A percentile compares a stretch with the other conserved stretches of the same genome.
phyloP scores from a whole-genome alignment of 2,888 invertebrate species.

The Mesorhabditis sp. region DNA sequence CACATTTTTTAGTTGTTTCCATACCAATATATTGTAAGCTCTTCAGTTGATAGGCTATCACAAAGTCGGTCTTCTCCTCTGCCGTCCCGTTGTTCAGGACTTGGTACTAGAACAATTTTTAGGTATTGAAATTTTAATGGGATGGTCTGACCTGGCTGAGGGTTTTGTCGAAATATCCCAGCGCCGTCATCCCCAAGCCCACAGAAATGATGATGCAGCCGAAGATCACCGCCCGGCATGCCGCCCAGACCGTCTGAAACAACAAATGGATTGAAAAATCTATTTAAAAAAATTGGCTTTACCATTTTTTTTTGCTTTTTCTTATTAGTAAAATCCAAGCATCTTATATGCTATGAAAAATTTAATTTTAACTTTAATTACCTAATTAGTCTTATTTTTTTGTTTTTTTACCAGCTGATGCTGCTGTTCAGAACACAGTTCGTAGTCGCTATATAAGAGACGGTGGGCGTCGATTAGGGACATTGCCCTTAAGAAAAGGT shows the following conservation, averaged over 20 bases:
- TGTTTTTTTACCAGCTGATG: neutral
- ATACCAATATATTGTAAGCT: constrained; percentile 33
- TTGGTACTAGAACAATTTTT: neutral
- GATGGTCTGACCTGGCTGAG: constrained; percentile 37
- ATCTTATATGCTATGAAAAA: no score
- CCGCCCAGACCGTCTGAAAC: constrained; percentile 74
- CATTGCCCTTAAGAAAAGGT: neutral
- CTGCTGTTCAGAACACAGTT: neutral
- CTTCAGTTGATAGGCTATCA: constrained; percentile 41
- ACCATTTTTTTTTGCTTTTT: neutral
- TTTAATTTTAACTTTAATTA: no score
- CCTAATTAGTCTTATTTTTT: neutral
- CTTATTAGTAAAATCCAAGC: neutral
- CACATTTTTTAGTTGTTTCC: neutral
- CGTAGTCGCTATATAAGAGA: neutral
- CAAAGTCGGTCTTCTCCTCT: constrained; percentile 21
- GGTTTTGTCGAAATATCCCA: constrained; percentile 66
- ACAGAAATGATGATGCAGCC: constrained; percentile 81
- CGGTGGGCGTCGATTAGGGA: constrained; percentile 2
- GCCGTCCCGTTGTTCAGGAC: neutral
- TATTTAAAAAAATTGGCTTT: neutral
- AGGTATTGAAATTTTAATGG: neutral
- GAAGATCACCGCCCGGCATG: constrained; percentile 82
- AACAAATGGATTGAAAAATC: neutral
- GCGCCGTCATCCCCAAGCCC: constrained; percentile 86